phyloP scores from a whole-genome alignment of 2,113 vertebrate species.

The Cheirogaleus medius region DNA sequence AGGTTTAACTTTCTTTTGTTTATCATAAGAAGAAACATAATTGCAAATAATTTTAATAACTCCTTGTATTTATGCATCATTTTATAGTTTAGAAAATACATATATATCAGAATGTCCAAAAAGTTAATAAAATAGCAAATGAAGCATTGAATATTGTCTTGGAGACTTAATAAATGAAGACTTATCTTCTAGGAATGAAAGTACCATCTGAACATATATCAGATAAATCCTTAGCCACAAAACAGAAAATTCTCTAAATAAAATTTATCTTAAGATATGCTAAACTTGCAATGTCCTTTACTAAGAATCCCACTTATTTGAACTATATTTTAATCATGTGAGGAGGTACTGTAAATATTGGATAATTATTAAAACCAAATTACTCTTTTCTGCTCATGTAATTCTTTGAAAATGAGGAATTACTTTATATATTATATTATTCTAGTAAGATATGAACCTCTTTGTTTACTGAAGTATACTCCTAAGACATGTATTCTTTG shows the following conservation, averaged over 20 bases:
- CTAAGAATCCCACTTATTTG: not conserved
- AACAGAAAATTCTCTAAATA: not conserved
- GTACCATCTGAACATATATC: not conserved
- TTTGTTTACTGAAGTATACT: not conserved
- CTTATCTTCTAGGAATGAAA: not conserved
- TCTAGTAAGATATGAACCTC: not conserved
- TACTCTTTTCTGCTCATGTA: not conserved
- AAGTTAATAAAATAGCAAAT: not conserved
- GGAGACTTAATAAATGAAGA: not conserved
- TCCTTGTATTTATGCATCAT: not conserved
- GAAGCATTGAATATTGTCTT: not conserved
- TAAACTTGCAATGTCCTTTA: not conserved
- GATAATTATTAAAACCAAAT: not conserved
- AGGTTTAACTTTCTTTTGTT: not conserved
- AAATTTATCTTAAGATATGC: not conserved
- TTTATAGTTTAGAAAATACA: not conserved
- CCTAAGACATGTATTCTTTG: not conserved
- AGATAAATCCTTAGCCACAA: not conserved
- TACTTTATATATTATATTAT: not conserved
- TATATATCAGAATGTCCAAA: not conserved
- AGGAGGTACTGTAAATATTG: not conserved
- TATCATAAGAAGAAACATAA: not conserved
- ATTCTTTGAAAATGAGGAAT: not conserved
- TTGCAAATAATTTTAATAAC: not conserved
- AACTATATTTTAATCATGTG: not conserved